A percentile compares a stretch with the other conserved stretches of the same genome.
These are phyloP conservation scores for Ochropleura leucogaster DNA, from an alignment of 2,888 invertebrate genomes.

Conservation along the genomic window DNA sequence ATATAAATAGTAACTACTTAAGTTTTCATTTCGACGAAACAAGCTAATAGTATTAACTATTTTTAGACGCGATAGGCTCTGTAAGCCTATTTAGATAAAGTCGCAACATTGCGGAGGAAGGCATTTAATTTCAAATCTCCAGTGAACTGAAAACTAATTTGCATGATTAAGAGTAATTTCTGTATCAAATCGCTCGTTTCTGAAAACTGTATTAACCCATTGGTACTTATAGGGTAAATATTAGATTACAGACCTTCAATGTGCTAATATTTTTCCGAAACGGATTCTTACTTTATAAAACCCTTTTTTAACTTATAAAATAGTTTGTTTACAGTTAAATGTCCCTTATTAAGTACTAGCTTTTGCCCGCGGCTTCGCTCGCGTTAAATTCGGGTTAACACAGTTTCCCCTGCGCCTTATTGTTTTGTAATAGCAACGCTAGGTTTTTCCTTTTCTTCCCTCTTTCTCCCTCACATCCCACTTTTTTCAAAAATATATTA, in stretches of 20 bases:
- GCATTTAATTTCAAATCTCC: conserved; percentile 2
- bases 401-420: too few species aligned
- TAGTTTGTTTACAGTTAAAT: conserved; percentile 9
- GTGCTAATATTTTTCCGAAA: not conserved
- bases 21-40: not conserved
- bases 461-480: too few species aligned
- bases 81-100: conserved; percentile 8
- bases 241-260: not conserved
- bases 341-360: not conserved
- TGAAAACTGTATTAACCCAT: not conserved
- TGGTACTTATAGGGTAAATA: not conserved
- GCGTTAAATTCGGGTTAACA: too few species aligned
- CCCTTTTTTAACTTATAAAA: conserved; percentile 1
- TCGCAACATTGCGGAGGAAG: not conserved
- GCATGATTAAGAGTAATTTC: not conserved
- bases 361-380: too few species aligned
- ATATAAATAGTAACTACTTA: conserved; percentile 1
- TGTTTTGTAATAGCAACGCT: too few species aligned
- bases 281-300: not conserved
- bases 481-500: too few species aligned
- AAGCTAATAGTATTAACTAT: not conserved
- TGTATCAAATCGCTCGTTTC: not conserved
- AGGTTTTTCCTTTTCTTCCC: too few species aligned
- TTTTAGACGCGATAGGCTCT: conserved; percentile 12
- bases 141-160: conserved; percentile 31